phyloP scores from a whole-genome alignment of 2,113 vertebrate species.

The Lathamus discolor region DNA sequence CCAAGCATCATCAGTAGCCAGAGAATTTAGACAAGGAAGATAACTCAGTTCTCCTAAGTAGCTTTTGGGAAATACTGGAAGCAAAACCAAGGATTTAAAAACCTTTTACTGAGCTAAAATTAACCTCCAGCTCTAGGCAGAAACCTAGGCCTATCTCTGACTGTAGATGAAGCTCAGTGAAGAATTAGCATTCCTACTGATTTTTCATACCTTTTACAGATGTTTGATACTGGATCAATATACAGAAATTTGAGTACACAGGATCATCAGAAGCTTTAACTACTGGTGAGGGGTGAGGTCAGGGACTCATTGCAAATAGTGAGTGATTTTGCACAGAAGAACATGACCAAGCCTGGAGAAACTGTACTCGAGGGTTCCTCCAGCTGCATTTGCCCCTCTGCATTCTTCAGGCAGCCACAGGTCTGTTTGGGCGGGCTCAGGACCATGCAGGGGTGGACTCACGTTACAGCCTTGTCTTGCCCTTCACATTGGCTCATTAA shows the following conservation, averaged over 20 bases:
- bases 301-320: neutral
- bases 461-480: neutral
- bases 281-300: neutral
- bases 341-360: neutral
- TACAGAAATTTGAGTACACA: accelerated
- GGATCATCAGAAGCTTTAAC: neutral
- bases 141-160: neutral
- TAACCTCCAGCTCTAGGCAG: neutral
- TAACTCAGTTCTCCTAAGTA: neutral
- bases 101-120: neutral
- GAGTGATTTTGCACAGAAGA: neutral
- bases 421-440: neutral
- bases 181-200: neutral
- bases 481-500: neutral
- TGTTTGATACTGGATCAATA: neutral
- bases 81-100: neutral
- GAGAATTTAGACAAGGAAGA: neutral
- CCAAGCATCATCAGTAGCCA: neutral
- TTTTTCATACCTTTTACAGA: neutral
- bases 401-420: neutral
- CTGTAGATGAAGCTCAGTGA: neutral
- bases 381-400: accelerated
- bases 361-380: neutral
- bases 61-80: neutral
- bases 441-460: neutral